Conservation (phyloP, 2,888 invertebrate genomes). For the Dorcus parallelipipedus region DNA sequence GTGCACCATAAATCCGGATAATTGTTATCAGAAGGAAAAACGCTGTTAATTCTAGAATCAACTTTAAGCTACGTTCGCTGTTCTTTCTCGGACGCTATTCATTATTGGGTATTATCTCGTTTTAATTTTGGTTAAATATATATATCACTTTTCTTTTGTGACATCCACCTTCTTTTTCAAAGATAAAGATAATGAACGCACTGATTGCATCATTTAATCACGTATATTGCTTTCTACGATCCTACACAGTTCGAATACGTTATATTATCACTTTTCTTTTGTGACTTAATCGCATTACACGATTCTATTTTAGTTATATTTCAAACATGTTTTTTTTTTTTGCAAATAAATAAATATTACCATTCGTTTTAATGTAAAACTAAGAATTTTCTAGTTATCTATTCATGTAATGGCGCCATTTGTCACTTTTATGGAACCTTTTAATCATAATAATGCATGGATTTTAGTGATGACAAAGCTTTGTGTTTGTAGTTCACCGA, state of each 20-base stretch:
- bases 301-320: too few species aligned
- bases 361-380: too few species aligned
- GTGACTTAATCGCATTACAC: too few species aligned
- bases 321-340: too few species aligned
- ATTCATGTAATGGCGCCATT: background rate
- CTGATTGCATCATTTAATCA: too few species aligned
- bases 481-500: background rate
- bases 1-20: constrained; percentile 46
- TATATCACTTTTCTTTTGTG: too few species aligned
- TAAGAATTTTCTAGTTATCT: background rate
- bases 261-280: too few species aligned
- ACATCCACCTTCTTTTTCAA: too few species aligned
- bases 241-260: too few species aligned
- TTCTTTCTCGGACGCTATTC: background rate
- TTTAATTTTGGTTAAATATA: background rate
- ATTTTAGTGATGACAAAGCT: background rate
- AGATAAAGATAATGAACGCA: too few species aligned
- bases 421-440: background rate
- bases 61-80: background rate
- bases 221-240: too few species aligned
- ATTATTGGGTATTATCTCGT: background rate
- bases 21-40: constrained; percentile 43
- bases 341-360: too few species aligned
- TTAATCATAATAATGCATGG: constrained; percentile 3
- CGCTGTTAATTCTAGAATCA: background rate